Base-by-base conservation (phyloP, 1,140 invertebrate species). In the Habropoda laboriosa region DNA sequence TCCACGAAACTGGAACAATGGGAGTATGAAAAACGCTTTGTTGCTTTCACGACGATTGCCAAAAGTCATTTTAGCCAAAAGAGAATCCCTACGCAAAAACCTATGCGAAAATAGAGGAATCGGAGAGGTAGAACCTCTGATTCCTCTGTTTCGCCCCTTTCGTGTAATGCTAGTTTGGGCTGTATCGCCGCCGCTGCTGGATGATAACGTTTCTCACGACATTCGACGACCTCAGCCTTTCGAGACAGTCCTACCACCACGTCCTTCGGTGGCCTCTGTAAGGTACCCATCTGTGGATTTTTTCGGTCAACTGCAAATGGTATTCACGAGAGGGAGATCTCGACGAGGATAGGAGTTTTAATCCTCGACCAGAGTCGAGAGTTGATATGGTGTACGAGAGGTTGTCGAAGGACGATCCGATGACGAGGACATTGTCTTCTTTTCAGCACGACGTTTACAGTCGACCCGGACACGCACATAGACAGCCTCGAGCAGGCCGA, bases 381-480 rank as follows among this genome's bases (percentile, higher is more conserved):
- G 49, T n/a, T 51, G 27, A 21, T 58, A 42, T 10, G 74, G 70
- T n/a, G n/a, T 86, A 74, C 80, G 68, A 80, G 85, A 86, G 85
- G 84, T 86, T 86, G 84, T 86, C 83, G 77, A 86, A 86, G 81
- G 84, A 86, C 81, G 84, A 72, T 53, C 49, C 63, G 90, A 89
- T 91, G 87, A 91, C 88, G 83, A 86, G 86, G 89, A 81, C 81
- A 90, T 91, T 92, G 86, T 91, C 87, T 92, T 92, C 86, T 91
- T 92, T 92, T 92, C 91, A 98, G 97, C 96, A 97, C 96, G 94
- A 98, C 98, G 94, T 99, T 99, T 96, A 96, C 96, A 95, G 97
- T 99, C 95, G 98, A 99, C 94, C 97, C 98, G 94, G 98, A 99
- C 94, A 98, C 97, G 93, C 99, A 99, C 95, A 98, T 98, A 95